phyloP scores from a whole-genome alignment of 1,140 invertebrate genomes.

The Venustaconcha ellipsiformis region DNA sequence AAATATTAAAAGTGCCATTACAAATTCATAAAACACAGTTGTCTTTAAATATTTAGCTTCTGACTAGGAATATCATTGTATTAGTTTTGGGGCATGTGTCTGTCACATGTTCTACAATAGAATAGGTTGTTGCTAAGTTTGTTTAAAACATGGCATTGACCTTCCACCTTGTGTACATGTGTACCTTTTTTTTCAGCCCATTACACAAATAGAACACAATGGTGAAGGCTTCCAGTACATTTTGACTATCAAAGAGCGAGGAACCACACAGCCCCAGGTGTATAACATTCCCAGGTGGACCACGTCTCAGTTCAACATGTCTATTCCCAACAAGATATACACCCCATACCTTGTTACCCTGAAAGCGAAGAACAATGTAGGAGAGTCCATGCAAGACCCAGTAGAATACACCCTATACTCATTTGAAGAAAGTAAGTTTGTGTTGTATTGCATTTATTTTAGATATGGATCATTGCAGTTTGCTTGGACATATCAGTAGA shows the following conservation, averaged over 20 bases:
- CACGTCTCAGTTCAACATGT: slow-evolving; percentile 20
- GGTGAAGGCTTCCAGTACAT: slow-evolving; percentile 92
- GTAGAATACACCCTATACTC: slow-evolving; percentile 90
- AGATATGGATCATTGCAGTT: too few relatives aligned
- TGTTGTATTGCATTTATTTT: background rate
- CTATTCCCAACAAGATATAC: slow-evolving; percentile 76
- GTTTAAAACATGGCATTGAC: too few relatives aligned
- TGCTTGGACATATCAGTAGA: too few relatives aligned
- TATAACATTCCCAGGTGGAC: slow-evolving; percentile 47
- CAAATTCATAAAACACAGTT: too few relatives aligned
- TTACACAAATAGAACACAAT: slow-evolving; percentile 97
- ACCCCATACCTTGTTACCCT: slow-evolving; percentile 92
- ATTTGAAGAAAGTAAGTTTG: slow-evolving; percentile 81
- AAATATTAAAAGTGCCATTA: too few relatives aligned
- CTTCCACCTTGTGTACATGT: too few relatives aligned
- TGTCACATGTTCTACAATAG: background rate
- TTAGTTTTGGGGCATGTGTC: background rate
- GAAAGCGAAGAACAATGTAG: slow-evolving; percentile 88
- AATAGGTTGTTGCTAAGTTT: too few relatives aligned
- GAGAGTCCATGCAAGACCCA: slow-evolving; percentile 82
- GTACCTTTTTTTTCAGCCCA: slow-evolving; percentile 74
- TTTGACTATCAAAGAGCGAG: slow-evolving; percentile 83
- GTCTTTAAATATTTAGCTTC: too few relatives aligned
- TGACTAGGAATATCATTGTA: too few relatives aligned
- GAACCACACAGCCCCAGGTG: slow-evolving; percentile 24